A percentile compares a stretch with the other conserved stretches of the same genome.
Conservation (phyloP, 2,113 vertebrate species). For the Galeopterus variegatus region DNA sequence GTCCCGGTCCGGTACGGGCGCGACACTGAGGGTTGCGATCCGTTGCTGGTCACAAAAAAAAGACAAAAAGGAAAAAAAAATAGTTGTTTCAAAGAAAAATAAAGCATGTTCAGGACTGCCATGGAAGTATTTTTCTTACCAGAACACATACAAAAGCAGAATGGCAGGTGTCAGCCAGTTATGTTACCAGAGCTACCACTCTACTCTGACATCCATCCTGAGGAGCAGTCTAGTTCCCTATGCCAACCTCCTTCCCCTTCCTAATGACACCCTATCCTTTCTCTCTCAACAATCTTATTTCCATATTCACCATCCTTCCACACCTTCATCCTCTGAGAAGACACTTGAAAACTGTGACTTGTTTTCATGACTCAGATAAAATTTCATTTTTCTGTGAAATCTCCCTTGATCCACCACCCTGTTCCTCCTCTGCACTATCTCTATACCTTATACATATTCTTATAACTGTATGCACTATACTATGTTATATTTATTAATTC, state of each 20-base stretch:
- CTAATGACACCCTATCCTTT: background rate
- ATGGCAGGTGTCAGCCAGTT: background rate
- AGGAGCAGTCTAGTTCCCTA: background rate
- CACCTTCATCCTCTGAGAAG: background rate
- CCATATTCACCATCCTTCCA: background rate
- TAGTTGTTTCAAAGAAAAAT: background rate
- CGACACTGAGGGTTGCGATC: no score
- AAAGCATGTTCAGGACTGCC: background rate
- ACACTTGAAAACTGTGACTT: background rate
- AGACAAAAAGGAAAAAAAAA: no score
- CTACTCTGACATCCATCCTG: background rate
- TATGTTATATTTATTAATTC: background rate
- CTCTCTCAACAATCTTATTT: background rate
- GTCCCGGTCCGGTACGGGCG: no score
- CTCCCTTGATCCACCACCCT: background rate
- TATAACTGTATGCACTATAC: background rate
- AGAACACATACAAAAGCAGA: background rate
- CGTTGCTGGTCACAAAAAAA: no score
- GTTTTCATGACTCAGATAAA: conserved; percentile 13
- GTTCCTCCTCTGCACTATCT: background rate
- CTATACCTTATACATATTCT: background rate
- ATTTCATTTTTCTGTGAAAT: background rate
- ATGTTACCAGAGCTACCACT: no score
- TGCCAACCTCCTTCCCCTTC: background rate
- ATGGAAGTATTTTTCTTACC: background rate